phyloP scores from a whole-genome alignment of 1,140 invertebrate species.

The Maconellicoccus hirsutus region DNA sequence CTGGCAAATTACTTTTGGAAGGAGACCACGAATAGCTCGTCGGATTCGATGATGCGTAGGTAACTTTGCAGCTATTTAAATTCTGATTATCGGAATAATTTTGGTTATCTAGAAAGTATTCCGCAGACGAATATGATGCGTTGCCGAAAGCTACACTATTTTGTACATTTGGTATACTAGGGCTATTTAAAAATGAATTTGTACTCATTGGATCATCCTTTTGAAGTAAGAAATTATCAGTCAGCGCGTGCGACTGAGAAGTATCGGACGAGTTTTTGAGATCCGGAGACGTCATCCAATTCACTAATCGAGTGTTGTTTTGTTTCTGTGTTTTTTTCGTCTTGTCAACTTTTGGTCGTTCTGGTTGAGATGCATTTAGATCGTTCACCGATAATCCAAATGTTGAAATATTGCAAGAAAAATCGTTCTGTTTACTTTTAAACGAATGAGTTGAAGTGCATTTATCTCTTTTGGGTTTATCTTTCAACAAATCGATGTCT shows the following conservation, averaged over 20 bases:
- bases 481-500: neutral
- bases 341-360: neutral
- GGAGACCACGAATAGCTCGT: constrained; percentile 29
- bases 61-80: neutral
- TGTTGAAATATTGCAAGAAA: neutral
- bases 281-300: constrained; percentile 51
- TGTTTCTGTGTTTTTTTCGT: neutral
- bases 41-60: neutral
- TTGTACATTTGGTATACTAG: neutral
- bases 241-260: constrained; percentile 30
- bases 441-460: neutral
- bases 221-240: constrained; percentile 27
- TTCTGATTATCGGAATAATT: neutral
- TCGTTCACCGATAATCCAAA: neutral
- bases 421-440: neutral
- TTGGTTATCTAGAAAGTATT: neutral
- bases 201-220: constrained; percentile 24
- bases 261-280: constrained; percentile 34
- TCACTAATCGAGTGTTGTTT: constrained; percentile 38
- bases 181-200: neutral
- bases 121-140: neutral
- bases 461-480: constrained; percentile 3
- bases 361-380: neutral
- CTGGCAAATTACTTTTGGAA: constrained; percentile 29
- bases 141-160: neutral